Percentiles rank a stretch among this genome's conserved stretches.
Conservation (phyloP, 2,113 vertebrate species). For the Entomyzon cyanotis region DNA sequence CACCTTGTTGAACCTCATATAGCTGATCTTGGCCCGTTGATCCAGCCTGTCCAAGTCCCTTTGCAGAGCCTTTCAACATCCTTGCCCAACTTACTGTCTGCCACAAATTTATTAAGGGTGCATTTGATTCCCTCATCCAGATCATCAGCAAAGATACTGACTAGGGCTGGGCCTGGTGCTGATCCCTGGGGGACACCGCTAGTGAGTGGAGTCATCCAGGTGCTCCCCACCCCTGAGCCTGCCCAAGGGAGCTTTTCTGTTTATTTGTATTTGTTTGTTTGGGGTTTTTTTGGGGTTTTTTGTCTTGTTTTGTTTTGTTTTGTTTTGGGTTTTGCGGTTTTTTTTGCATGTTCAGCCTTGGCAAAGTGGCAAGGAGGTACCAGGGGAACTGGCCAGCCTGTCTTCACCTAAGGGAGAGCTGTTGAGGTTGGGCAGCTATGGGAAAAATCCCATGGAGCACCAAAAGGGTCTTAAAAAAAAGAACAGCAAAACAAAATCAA, state of each 20-base stretch:
- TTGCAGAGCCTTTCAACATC: neutral
- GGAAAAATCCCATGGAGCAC: neutral
- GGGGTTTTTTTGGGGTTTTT: too few relatives aligned
- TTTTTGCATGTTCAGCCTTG: neutral
- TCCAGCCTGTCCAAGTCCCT: too few relatives aligned
- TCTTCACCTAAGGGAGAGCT: neutral
- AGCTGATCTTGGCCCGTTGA: neutral
- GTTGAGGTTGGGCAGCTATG: fast-evolving
- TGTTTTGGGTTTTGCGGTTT: neutral
- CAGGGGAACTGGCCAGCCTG: fast-evolving
- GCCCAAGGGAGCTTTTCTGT: neutral
- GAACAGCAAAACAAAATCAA: neutral
- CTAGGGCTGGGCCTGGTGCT: neutral
- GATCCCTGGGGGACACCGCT: neutral
- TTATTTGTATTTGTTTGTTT: too few relatives aligned
- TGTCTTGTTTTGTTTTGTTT: too few relatives aligned
- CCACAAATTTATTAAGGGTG: neutral
- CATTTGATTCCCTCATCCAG: neutral
- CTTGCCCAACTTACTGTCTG: neutral
- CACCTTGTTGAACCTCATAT: neutral
- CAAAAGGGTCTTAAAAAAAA: neutral
- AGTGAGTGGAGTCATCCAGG: neutral
- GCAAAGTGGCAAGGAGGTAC: neutral
- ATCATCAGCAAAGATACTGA: neutral
- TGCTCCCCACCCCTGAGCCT: too few relatives aligned